phyloP scores from a whole-genome alignment of 2,888 invertebrate species.

The Limnephilus lunatus region DNA sequence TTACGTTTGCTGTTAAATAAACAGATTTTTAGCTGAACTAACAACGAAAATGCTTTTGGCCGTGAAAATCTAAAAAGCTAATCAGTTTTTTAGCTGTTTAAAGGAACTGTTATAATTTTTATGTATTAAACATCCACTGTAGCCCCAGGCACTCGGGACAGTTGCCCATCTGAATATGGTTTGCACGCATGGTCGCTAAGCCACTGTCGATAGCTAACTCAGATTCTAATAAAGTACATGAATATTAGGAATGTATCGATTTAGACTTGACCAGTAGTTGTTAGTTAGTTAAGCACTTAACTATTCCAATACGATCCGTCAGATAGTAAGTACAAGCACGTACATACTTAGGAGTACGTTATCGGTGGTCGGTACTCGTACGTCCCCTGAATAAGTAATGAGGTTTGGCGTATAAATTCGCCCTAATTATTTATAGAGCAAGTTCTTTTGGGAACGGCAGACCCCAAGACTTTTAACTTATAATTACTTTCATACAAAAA shows the following conservation, averaged over 20 bases:
- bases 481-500: constrained; percentile 65
- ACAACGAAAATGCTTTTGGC: no score
- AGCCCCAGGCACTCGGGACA: no score
- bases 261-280: neutral
- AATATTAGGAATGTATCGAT: neutral
- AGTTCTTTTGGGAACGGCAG: constrained; percentile 58
- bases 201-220: neutral
- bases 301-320: neutral
- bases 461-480: constrained; percentile 61
- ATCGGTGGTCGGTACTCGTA: neutral
- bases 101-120: no score
- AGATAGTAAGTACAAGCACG: neutral
- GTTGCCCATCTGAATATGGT: no score
- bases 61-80: no score
- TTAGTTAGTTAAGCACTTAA: neutral
- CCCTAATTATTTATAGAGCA: constrained; percentile 62
- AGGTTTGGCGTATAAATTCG: constrained; percentile 12
- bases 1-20: no score
- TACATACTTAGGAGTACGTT: neutral
- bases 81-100: no score
- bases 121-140: no score
- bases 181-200: neutral
- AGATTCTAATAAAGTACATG: neutral
- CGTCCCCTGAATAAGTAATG: constrained; percentile 8
- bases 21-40: no score